Base-by-base conservation (phyloP, 2,797 vertebrate genomes). In the Coccyzus lansbergi region DNA sequence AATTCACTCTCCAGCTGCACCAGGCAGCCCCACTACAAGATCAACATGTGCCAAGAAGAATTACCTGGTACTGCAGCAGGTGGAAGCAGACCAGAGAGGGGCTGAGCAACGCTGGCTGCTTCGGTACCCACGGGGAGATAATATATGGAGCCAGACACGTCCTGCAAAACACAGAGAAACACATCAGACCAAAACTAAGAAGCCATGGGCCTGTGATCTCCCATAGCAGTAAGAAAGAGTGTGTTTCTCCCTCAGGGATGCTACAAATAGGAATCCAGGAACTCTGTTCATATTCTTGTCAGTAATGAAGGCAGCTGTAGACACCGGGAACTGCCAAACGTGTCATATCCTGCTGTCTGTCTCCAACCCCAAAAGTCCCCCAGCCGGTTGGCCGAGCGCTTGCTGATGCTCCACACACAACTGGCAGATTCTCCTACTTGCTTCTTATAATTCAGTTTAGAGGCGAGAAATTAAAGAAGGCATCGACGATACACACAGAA, bases 131-230 rank as follows among this genome's bases (percentile, higher is more conserved):
- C 99, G 48, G 99, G 99, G 49, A 99, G 98, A 98, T 99, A 99
- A 91, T 99, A 99, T 86, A 99, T 99, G 91, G 99, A 99, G 92
- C 99, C 99, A 51, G 99, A 99, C 83, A 99, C 98, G 97, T 99
- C 99, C 99, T 99, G 97, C 95, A 95, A 97, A 56, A 96, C 34
- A 97, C 80, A 96, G 31, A 91, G 44, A 94, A 71, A 89, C 36
- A 44, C 20, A 70, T 98, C 92, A 97, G 91, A 75, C 58, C 70
- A 44, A 53, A 83, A 38, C 36, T 21, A 28, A 80, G 86, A 75
- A 64, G 87, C 34, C 77, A 14, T 3, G 36, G 88, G 75, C 55
- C 42, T 56, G 38, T 33, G 80, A 82, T 53, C 65, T 84, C 91
- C 60, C 64, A 60, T 29, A 16, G n/a, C 12, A 18, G 49, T 33